phyloP scores from a whole-genome alignment of 37 sponge, comb jelly and placozoan genomes.

The Mnemiopsis leidyi region DNA sequence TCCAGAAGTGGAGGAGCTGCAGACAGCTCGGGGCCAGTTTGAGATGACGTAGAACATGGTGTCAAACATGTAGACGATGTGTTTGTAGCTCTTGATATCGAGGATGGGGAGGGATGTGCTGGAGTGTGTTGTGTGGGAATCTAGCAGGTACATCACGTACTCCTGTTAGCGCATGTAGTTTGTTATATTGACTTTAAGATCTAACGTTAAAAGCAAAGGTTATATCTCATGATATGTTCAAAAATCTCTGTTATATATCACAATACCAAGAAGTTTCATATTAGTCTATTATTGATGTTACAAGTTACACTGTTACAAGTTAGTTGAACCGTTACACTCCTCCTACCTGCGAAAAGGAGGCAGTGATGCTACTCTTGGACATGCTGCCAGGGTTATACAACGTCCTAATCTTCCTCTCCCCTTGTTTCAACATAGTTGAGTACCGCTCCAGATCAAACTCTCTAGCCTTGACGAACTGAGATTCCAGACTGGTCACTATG shows the following conservation, averaged over 20 bases:
- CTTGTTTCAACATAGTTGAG: constrained; percentile 46
- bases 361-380: constrained; percentile 50
- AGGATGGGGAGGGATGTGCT: constrained; percentile 34
- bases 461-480: constrained; percentile 28
- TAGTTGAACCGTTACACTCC: neutral
- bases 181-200: no score
- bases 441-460: constrained; percentile 45
- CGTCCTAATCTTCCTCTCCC: constrained; percentile 24
- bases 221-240: no score
- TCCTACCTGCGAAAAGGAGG: constrained; percentile 43
- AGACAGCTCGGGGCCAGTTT: neutral
- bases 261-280: no score
- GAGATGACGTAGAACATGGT: constrained; percentile 14
- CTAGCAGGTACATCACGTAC: constrained; percentile 65
- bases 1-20: neutral
- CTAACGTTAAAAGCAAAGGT: no score
- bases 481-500: constrained; percentile 16
- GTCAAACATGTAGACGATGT: constrained; percentile 38
- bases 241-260: no score
- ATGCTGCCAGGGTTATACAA: constrained; percentile 39
- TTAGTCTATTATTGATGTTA: no score
- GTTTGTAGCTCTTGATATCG: constrained; percentile 63
- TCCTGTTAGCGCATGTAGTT: constrained; percentile 20
- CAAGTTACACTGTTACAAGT: neutral
- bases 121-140: constrained; percentile 1